A percentile compares a stretch with the other conserved stretches of the same genome.
phyloP scores from a whole-genome alignment of 37 sponge, comb jelly and placozoan species.

The Theonella swinhoei region DNA sequence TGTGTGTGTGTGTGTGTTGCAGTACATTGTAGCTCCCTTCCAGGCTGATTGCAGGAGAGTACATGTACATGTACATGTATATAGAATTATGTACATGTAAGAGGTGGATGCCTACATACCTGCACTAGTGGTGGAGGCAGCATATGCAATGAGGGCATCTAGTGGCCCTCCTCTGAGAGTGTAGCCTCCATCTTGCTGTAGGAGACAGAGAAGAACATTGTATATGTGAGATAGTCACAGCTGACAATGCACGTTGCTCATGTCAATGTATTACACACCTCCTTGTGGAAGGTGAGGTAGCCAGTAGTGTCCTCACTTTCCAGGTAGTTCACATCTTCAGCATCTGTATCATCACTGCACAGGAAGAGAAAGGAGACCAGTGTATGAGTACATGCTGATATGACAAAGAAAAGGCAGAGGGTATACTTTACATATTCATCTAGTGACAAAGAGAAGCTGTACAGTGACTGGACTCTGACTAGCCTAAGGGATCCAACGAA shows the following conservation, averaged over 20 bases:
- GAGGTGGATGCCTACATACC: constrained; percentile 50
- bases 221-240: background rate
- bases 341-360: constrained; percentile 37
- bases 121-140: constrained; percentile 70
- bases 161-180: constrained; percentile 81
- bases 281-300: constrained; percentile 68
- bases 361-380: background rate
- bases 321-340: constrained; percentile 48
- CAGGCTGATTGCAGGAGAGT: no score
- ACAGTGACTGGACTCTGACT: no score
- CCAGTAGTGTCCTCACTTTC: constrained; percentile 65
- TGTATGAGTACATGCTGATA: background rate
- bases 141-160: constrained; percentile 91
- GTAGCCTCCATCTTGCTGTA: constrained; percentile 68
- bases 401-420: background rate
- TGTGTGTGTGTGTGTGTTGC: no score
- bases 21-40: no score
- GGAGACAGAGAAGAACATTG: background rate
- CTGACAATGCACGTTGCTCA: background rate
- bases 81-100: no score
- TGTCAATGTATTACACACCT: constrained; percentile 23
- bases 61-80: no score
- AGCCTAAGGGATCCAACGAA: no score
- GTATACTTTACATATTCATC: background rate
- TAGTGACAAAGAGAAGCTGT: background rate